Base-by-base conservation (phyloP, 2,888 invertebrate species). In the Parnassius mnemosyne region DNA sequence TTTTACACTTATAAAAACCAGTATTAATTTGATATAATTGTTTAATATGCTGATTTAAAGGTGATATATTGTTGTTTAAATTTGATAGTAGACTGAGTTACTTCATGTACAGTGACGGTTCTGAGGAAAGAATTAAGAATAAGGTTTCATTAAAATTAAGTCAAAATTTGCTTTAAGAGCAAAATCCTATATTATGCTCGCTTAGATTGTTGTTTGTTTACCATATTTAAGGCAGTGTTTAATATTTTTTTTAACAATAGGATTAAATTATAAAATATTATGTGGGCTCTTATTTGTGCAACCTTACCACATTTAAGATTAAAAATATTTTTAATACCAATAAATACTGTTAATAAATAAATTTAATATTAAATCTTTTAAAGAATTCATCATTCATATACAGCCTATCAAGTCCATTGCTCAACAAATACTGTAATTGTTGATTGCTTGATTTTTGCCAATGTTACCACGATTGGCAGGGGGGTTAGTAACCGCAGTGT, bases 31-130 rank as follows among this genome's bases (percentile, higher is more conserved):
- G 3, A 41, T 53, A 49, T 46, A 10, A 50, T 51, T 51, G 43
- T 42, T 47, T 54, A 51, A 46, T 34, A 34, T 10, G 13, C 47
- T 43, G 13, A 44, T 63, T 64, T 34, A 67, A 71, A 70, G 74
- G 75, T 75, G 74, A 75, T 75, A 75, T 74, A 73, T 71, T 64
- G 66, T 59, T 60, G 25, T 55, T 54, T 55, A 49, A 57, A 34
- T 20, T 46, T 47, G 53, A 61, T 60, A 61, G 63, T 60, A 55
- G 42, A 59, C 20, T 25, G 61, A 62, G 20, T 51, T 41, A 52
- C 20, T 16, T 10, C 50, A 34, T 56, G 12, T 12, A n/a, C n/a
- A 41, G 34, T 34, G 34, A 34, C 5, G 5, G 7, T 34, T 34
- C 34, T 5, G 7, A 34, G 34, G 0, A 34, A 34, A 7, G 5